phyloP scores from a whole-genome alignment of 2,113 vertebrate species.

The Sorex araneus region DNA sequence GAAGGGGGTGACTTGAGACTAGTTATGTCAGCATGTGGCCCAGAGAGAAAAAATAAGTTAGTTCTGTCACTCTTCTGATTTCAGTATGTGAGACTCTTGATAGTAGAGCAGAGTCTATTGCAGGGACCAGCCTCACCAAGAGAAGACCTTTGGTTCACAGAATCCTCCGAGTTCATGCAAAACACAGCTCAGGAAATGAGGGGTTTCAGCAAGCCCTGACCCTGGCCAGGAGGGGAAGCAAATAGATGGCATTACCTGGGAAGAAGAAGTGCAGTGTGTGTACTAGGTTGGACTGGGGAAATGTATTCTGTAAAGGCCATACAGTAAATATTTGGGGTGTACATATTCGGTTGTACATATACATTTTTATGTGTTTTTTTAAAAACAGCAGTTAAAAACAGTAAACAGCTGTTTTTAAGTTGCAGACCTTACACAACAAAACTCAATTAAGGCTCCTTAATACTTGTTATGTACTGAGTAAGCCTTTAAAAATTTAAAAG shows the following conservation, averaged over 20 bases:
- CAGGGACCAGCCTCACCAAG: background rate
- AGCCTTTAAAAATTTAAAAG: background rate
- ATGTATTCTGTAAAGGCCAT: background rate
- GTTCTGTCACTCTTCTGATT: background rate
- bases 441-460: background rate
- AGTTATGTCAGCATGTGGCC: background rate
- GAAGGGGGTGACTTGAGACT: background rate
- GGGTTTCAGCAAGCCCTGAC: background rate
- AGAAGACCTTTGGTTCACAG: background rate
- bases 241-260: background rate
- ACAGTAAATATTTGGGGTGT: background rate
- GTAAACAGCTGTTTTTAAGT: constrained; percentile 4
- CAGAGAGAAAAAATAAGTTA: background rate
- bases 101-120: background rate
- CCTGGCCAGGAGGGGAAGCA: background rate
- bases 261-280: background rate
- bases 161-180: background rate
- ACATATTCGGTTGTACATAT: background rate
- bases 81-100: background rate
- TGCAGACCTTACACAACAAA: background rate
- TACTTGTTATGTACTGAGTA: background rate
- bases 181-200: background rate
- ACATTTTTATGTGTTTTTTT: background rate
- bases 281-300: background rate
- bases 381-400: background rate